phyloP scores from a whole-genome alignment of 2,797 vertebrate species.

The Dallia pectoralis region DNA sequence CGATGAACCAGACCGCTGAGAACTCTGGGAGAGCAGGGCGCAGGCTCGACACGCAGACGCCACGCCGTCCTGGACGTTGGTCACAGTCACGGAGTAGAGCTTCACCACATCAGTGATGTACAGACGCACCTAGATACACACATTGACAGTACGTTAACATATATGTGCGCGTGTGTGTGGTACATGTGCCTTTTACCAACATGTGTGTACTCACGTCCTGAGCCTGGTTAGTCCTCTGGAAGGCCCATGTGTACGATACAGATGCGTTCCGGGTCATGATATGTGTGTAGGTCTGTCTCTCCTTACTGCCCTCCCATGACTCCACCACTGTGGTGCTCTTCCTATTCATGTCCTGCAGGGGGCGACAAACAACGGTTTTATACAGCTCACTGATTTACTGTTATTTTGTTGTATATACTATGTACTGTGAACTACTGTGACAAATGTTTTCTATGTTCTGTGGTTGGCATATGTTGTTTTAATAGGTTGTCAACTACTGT shows the following conservation, averaged over 20 bases:
- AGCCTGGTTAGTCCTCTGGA: constrained; percentile 90
- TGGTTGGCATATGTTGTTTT: neutral
- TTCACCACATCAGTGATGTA: constrained; percentile 87
- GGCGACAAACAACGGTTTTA: constrained; percentile 14
- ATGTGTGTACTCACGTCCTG: constrained; percentile 80
- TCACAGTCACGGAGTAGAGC: constrained; percentile 91
- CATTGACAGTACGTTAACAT: neutral
- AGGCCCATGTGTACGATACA: constrained; percentile 93
- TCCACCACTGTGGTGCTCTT: constrained; percentile 96
- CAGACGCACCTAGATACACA: constrained; percentile 75
- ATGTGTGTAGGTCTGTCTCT: constrained; percentile 88
- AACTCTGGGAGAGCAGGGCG: constrained; percentile 79
- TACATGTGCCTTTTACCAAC: neutral
- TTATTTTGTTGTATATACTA: neutral
- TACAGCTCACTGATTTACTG: neutral
- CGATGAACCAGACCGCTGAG: constrained; percentile 77
- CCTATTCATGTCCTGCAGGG: constrained; percentile 86
- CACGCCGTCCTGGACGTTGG: constrained; percentile 86
- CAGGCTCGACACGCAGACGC: constrained; percentile 88
- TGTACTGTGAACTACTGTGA: neutral
- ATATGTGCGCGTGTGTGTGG: neutral
- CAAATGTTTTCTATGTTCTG: neutral
- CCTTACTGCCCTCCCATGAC: constrained; percentile 92
- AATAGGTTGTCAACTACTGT: neutral
- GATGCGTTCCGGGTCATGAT: constrained; percentile 88